Base-by-base conservation (phyloP, 2,113 vertebrate species). In the Otocyon megalotis region DNA sequence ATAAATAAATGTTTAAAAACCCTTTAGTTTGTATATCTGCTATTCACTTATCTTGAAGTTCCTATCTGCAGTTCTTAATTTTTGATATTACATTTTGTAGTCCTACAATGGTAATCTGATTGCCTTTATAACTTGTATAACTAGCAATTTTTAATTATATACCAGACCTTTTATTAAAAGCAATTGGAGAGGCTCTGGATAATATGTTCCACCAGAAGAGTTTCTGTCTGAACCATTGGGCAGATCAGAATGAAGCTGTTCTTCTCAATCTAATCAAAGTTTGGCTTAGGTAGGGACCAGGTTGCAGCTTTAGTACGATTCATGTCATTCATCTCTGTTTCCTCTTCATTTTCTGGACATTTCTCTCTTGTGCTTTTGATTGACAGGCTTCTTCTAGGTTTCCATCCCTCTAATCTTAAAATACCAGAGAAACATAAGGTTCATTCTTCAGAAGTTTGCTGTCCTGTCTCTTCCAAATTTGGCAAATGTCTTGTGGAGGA, bases 371-470 rank as follows among this genome's bases (percentile, higher is more conserved):
- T 90, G 50, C 53, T 84, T 85, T 94, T 88, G 76, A 88, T 48
- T 58, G 53, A 83, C 35, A 90, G 53, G 4, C 15, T 93, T 48
- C 20, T 58, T 48, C 20, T 58, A 17, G 43, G 43, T 84, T 80
- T 69, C 90, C 90, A 48, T 91, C 28, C 90, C 37, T 50, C 74
- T n/a, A 22, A 37, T 96, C 58, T 91, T 93, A 71, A 93, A 93
- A 76, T 37, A 60, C 28, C 54, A 84, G 24, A 30, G 37, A 74
- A 93, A 80, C 35, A 32, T 79, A 3, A 48, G 50, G 48, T 28
- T 90, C 67, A 79, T 28, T 24, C 26, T 89, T 94, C 50, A 81
- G n/a, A 82, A 48, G 5, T 72, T 72, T 96, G 32, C 22, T 72
- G 17, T 37, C 79, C 53, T 95, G 30, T 43, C 65, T 43, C 19